Conservation (phyloP, 2,113 vertebrate species). For the Aptenodytes forsteri region DNA sequence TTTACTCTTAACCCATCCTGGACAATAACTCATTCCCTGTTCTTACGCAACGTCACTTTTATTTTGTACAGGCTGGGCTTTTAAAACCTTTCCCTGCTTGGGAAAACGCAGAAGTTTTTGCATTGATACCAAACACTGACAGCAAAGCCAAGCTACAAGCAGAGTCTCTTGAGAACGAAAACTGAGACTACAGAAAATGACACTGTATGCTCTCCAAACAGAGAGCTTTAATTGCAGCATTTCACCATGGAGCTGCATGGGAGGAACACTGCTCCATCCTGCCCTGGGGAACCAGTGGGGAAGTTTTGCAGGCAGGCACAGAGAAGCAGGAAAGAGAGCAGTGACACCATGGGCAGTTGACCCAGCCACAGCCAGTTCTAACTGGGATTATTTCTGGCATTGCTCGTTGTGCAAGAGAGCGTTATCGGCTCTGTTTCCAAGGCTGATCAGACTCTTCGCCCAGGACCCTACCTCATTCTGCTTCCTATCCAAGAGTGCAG, state of each 20-base stretch:
- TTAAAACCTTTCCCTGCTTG: not conserved
- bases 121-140: not conserved
- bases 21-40: not conserved
- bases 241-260: not conserved
- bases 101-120: not conserved
- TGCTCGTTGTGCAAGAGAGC: not conserved
- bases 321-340: not conserved
- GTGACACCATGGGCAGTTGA: not conserved
- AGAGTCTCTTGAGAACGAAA: not conserved
- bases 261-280: not conserved
- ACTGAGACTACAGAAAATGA: not conserved
- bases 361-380: not conserved
- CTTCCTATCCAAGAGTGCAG: not conserved
- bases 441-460: not conserved
- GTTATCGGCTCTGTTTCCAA: accelerated
- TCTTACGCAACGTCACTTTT: not conserved
- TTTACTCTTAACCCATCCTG: not conserved
- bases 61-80: not conserved
- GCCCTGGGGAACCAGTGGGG: not conserved
- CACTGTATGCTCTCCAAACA: not conserved
- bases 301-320: not conserved
- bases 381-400: not conserved
- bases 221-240: not conserved
- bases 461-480: not conserved
- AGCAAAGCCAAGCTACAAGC: not conserved